Conservation (phyloP, 2,888 invertebrate genomes). For the Barypeithes pellucidus region DNA sequence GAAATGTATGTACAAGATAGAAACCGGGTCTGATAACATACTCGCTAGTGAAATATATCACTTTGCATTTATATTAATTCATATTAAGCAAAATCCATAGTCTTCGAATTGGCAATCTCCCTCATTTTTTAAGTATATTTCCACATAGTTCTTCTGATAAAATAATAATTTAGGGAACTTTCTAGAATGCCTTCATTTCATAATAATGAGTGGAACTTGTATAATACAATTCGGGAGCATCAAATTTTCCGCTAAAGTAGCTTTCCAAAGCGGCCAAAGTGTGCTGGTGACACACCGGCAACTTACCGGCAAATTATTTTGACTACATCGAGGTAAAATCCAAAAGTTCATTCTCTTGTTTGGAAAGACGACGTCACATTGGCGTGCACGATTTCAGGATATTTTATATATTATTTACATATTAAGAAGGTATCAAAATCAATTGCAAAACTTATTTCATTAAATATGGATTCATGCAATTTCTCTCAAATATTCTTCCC, state of each 20-base stretch:
- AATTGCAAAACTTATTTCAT: no score
- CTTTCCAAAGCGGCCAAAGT: conserved; percentile 31
- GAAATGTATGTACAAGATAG: no score
- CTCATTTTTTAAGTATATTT: no score
- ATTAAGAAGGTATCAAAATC: no score
- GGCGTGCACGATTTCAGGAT: neutral
- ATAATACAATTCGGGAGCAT: conserved; percentile 9
- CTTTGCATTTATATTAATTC: no score
- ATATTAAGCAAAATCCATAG: no score
- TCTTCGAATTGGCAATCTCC: no score
- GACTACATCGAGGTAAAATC: conserved; percentile 6
- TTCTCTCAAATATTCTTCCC: no score
- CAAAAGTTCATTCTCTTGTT: conserved; percentile 16
- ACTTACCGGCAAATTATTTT: conserved; percentile 15
- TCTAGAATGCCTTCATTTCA: conserved; percentile 12
- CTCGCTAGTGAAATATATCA: no score
- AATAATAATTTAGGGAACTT: conserved; percentile 27
- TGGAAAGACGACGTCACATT: neutral
- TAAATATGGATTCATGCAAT: no score
- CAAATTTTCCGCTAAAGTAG: conserved; percentile 41
- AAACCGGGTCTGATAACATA: no score
- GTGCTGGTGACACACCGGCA: conserved; percentile 35
- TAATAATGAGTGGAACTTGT: neutral
- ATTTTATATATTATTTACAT: no score
- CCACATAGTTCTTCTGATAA: conserved; percentile 21